A percentile compares a stretch with the other conserved stretches of the same genome.
These are phyloP conservation scores for Thelaira solivaga DNA, from an alignment of 2,888 invertebrate species.

Conservation along the genomic window DNA sequence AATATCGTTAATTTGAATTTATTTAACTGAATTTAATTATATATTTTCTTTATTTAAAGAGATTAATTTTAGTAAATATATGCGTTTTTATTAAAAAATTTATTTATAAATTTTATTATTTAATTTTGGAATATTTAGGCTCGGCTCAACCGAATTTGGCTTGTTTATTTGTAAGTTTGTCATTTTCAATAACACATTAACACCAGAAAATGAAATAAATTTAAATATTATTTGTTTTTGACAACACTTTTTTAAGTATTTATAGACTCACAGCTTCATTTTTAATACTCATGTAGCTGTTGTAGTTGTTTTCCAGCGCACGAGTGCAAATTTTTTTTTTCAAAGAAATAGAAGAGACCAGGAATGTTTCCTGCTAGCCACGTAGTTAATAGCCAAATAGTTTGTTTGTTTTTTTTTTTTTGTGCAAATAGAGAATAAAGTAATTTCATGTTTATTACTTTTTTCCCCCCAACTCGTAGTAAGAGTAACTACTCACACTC, in stretches of 20 bases:
- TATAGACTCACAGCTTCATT: not conserved
- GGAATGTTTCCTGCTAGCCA: conserved; percentile 32
- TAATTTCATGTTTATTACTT: too few relatives aligned
- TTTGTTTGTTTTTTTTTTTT: not conserved
- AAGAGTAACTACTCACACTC: not conserved
- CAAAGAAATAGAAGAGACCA: conserved; percentile 18
- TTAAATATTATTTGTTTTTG: not conserved
- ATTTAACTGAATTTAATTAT: too few relatives aligned
- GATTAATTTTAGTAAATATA: too few relatives aligned
- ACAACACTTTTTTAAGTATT: not conserved
- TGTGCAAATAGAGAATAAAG: not conserved
- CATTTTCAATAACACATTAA: not conserved
- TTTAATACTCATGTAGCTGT: not conserved
- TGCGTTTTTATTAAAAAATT: too few relatives aligned
- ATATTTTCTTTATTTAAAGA: too few relatives aligned
- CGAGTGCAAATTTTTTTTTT: not conserved
- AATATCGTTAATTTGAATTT: too few relatives aligned
- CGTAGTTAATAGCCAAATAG: conserved; percentile 7
- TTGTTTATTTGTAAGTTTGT: too few relatives aligned
- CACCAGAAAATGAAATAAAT: not conserved
- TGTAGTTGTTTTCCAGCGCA: conserved; percentile 16
- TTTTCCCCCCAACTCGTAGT: too few relatives aligned
- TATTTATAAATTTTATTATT: too few relatives aligned
- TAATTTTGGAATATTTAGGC: too few relatives aligned
- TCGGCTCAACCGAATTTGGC: too few relatives aligned